Evolutionary conservation across 1,140 invertebrate species (phyloP).

Genomic region (Leptopilina boulardi): DNA sequence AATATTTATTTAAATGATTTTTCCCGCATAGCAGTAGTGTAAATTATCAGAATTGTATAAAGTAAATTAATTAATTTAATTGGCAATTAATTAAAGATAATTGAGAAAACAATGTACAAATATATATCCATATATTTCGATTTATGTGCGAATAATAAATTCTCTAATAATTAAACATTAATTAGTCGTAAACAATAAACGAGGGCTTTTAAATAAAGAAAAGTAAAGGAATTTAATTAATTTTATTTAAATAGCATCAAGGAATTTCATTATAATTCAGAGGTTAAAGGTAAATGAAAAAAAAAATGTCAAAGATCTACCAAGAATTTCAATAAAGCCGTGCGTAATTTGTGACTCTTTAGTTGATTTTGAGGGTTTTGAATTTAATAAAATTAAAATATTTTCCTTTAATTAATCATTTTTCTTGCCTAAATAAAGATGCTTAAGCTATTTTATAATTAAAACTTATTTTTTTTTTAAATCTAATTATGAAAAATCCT

Average conservation of each 20-base stretch:
- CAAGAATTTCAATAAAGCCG: constrained; percentile 13
- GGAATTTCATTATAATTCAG: constrained; percentile 1
- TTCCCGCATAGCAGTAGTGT: too few species aligned
- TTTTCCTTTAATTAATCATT: neutral
- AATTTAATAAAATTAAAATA: neutral
- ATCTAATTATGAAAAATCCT: too few species aligned
- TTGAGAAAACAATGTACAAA: neutral
- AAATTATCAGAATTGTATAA: neutral
- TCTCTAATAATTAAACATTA: neutral
- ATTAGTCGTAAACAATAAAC: neutral
- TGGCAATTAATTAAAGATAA: neutral
- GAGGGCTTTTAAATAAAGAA: neutral
- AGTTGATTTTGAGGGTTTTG: neutral
- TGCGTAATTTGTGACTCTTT: neutral
- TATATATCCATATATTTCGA: neutral
- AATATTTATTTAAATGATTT: too few species aligned
- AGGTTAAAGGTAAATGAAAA: constrained; percentile 8
- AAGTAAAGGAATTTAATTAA: constrained; percentile 10
- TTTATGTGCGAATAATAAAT: neutral
- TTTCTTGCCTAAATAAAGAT: too few species aligned
- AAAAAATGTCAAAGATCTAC: constrained; percentile 8
- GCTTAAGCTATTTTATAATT: too few species aligned
- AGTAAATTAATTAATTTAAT: neutral
- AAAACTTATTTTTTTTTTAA: too few species aligned
- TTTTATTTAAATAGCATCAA: constrained; percentile 7